Conservation (phyloP, 1,140 invertebrate genomes). For the Drosophila kanapiae region DNA sequence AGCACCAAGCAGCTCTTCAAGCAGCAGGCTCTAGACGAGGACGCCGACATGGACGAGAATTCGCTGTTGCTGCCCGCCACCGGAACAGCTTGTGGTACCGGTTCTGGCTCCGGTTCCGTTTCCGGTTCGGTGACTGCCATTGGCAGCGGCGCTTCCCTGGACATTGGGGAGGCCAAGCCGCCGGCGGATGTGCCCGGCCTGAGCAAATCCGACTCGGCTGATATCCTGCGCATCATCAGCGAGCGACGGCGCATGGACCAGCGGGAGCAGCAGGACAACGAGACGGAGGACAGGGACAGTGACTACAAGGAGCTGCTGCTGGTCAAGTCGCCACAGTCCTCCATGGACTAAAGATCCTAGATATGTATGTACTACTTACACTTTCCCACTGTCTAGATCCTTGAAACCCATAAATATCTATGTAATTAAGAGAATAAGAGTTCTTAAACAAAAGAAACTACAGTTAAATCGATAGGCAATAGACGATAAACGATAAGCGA, state of each 20-base stretch:
- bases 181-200: conserved; percentile 16
- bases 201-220: conserved; percentile 78
- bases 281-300: conserved; percentile 61
- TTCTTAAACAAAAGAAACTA: conserved; percentile 55
- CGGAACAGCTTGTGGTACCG: background rate
- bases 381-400: background rate
- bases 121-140: conserved; percentile 19
- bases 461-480: conserved; percentile 50
- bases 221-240: conserved; percentile 84
- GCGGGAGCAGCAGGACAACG: conserved; percentile 59
- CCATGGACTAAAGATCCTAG: conserved; percentile 60
- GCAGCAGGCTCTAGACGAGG: conserved; percentile 84
- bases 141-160: conserved; percentile 13
- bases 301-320: conserved; percentile 82
- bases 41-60: conserved; percentile 81
- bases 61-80: conserved; percentile 72
- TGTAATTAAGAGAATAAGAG: conserved; percentile 42
- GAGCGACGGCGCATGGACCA: conserved; percentile 82
- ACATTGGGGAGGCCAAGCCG: conserved; percentile 9
- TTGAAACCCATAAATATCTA: conserved; percentile 4
- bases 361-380: background rate
- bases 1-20: conserved; percentile 85
- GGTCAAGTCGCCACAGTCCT: conserved; percentile 83
- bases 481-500: conserved; percentile 24
- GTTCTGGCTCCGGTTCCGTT: conserved; percentile 13